phyloP scores from a whole-genome alignment of 2,888 invertebrate species.

The Diadromus collaris region DNA sequence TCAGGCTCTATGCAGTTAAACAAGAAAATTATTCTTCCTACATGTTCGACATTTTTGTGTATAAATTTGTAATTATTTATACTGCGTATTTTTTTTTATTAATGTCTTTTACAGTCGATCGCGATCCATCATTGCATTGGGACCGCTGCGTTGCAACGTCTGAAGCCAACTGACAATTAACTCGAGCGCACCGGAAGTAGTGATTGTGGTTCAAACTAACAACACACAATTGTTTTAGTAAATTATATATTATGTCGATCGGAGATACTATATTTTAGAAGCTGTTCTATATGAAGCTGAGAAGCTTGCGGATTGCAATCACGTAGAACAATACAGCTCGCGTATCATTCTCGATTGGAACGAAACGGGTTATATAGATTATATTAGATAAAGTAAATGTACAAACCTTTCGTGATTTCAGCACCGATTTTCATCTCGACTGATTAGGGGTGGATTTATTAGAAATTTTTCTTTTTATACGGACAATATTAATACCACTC shows the following conservation, averaged over 20 bases:
- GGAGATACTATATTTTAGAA: too few relatives aligned
- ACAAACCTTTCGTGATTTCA: constrained; percentile 11
- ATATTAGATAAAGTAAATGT: not conserved
- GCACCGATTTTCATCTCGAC: constrained; percentile 8
- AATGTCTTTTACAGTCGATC: not conserved
- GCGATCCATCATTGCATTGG: not conserved
- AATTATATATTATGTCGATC: not conserved
- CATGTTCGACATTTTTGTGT: not conserved
- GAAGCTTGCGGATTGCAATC: too few relatives aligned
- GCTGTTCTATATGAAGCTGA: not conserved
- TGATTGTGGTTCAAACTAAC: not conserved
- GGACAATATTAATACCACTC: constrained; percentile 49
- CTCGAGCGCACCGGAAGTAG: not conserved
- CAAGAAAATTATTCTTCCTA: too few relatives aligned
- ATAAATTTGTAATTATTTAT: not conserved
- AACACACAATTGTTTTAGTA: not conserved
- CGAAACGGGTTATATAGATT: not conserved
- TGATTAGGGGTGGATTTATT: constrained; percentile 44
- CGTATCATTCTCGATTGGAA: not conserved
- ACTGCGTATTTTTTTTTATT: not conserved
- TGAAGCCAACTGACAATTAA: not conserved
- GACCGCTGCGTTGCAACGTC: not conserved
- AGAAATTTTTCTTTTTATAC: constrained; percentile 50
- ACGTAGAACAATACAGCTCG: too few relatives aligned
- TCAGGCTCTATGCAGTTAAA: too few relatives aligned